Conservation (phyloP, 64 coral and sea anemone species). For the Pocillopora verrucosa region DNA sequence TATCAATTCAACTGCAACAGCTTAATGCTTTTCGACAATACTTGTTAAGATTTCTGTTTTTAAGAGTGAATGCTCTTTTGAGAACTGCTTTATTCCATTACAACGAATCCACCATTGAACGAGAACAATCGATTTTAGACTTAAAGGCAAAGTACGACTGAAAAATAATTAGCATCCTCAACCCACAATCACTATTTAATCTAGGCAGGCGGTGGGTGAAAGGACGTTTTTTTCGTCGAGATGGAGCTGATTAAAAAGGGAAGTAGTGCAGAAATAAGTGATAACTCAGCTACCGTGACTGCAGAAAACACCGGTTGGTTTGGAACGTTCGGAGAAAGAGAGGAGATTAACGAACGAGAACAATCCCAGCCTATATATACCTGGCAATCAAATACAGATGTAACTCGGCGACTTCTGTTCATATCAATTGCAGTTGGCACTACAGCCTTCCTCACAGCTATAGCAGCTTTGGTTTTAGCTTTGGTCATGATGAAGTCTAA, state of each 20-base stretch:
- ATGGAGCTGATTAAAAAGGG: neutral
- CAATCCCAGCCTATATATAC: neutral
- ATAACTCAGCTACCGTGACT: neutral
- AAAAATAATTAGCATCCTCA: no score
- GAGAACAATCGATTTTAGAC: no score
- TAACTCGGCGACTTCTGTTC: neutral
- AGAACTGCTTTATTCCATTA: no score
- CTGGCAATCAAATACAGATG: neutral
- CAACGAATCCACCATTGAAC: no score
- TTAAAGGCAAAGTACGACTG: no score
- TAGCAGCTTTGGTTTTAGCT: slow-evolving; percentile 2
- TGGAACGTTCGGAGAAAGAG: neutral
- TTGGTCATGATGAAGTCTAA: neutral
- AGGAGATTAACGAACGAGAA: neutral
- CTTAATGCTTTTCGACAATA: no score
- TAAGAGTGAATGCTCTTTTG: no score
- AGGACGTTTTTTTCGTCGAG: neutral
- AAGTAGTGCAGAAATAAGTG: neutral
- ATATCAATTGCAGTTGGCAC: neutral
- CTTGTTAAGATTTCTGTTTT: no score
- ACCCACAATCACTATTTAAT: no score
- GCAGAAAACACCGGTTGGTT: neutral
- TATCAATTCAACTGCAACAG: no score
- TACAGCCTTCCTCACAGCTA: neutral
- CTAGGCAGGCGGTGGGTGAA: neutral